These are phyloP conservation scores for Penelope pileata DNA, from an alignment of 2,113 vertebrate genomes.

Conservation along the genomic window DNA sequence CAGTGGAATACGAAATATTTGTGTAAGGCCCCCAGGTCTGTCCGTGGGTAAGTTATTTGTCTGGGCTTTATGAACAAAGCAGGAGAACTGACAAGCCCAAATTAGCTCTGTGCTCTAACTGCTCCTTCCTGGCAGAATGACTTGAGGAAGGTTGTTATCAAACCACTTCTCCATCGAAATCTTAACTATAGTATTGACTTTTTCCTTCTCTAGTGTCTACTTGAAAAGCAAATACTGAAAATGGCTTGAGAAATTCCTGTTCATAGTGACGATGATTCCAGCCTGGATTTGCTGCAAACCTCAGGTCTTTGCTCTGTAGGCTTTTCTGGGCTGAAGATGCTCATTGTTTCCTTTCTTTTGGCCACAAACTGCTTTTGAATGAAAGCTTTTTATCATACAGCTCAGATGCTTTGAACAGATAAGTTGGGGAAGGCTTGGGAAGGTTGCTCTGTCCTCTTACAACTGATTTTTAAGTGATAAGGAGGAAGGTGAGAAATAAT, in stretches of 20 bases:
- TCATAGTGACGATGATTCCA: neutral
- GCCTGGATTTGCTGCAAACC: neutral
- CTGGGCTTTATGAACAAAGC: slow-evolving; percentile 52
- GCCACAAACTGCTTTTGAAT: neutral
- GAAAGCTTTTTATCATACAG: neutral
- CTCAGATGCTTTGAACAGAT: neutral
- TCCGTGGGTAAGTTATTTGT: slow-evolving; percentile 18
- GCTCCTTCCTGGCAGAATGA: neutral
- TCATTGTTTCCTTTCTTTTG: neutral
- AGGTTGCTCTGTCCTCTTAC: neutral
- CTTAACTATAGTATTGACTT: neutral
- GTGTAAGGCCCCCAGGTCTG: slow-evolving; percentile 45
- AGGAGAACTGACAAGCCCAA: slow-evolving; percentile 62
- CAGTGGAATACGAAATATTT: slow-evolving; percentile 67
- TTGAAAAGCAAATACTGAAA: neutral
- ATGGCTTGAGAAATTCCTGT: neutral
- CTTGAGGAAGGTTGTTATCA: neutral
- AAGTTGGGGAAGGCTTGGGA: neutral
- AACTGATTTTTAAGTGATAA: neutral
- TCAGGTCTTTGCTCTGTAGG: neutral
- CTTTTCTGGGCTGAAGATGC: neutral
- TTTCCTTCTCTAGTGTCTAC: neutral
- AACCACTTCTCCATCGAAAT: neutral
- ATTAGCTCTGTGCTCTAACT: slow-evolving; percentile 3
- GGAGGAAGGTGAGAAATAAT: neutral